phyloP scores from a whole-genome alignment of 2,888 invertebrate species.

The Spilarctia lutea region DNA sequence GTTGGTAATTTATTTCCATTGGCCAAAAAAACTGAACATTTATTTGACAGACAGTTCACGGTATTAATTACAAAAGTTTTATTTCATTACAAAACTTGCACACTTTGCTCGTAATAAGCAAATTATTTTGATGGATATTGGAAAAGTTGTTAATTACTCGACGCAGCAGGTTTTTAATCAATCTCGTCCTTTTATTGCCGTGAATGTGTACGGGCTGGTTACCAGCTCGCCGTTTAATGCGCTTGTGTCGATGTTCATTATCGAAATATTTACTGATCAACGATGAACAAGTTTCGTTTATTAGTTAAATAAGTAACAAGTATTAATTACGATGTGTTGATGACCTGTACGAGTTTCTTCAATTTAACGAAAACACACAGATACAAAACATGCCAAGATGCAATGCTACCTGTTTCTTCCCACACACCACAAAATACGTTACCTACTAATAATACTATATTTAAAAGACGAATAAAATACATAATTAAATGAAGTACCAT shows the following conservation, averaged over 20 bases:
- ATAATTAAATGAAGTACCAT: no score
- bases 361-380: background rate
- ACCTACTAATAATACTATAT: no score
- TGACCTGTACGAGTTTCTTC: background rate
- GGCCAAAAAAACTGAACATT: slow-evolving; percentile 28
- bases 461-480: no score
- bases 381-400: no score
- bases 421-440: no score
- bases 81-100: slow-evolving; percentile 49
- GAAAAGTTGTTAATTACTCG: slow-evolving; percentile 37
- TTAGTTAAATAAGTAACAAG: background rate
- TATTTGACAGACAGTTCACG: slow-evolving; percentile 36
- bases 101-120: slow-evolving; percentile 41
- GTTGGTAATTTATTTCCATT: slow-evolving; percentile 25
- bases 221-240: background rate
- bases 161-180: slow-evolving; percentile 37
- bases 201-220: slow-evolving; percentile 15
- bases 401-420: no score
- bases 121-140: slow-evolving; percentile 51
- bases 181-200: slow-evolving; percentile 25
- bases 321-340: background rate
- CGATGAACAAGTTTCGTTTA: background rate
- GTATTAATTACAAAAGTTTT: slow-evolving; percentile 53
- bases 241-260: slow-evolving; percentile 6
- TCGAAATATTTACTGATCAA: background rate